Base-by-base conservation (phyloP, 2,888 invertebrate species). In the Hydroisotoma schaefferi region DNA sequence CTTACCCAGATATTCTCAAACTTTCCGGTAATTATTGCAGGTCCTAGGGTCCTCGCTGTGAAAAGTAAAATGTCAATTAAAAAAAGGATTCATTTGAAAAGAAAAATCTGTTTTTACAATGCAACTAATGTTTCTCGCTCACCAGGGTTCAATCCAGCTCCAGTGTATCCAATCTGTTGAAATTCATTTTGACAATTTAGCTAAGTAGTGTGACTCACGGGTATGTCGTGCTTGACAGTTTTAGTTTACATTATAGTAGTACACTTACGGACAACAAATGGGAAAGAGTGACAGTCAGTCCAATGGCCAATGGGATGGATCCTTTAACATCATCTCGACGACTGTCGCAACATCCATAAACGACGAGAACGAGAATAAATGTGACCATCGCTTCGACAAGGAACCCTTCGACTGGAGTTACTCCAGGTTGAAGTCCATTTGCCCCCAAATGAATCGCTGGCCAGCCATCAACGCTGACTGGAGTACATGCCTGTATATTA, bases 241-340 rank as follows among this genome's bases (percentile, higher is more conserved):
- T n/a, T n/a, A n/a, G 23, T 22, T 37, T 38, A 20, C 26, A n/a
- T 23, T 25, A n/a, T 51, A 23, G 27, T 37, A 82, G 88, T 77
- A 94, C 92, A 40, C 40, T 40, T 15, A 40, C 40, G 12, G 88
- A 87, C 55, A 88, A 85, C 73, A 94, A 80, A 77, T 94, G 94
- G 2, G 91, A 88, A 65, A 91, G 80, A 0, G 88, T 85, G 48
- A 94, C 90, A 0, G 93, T 84, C 71, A 94, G 81, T 0, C 94
- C 94, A 74, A 95, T 94, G 58, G 91, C 87, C 53, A 94, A 80
- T 0, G 94, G 89, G 0, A 88, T 90, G 1, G 88, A 85, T 27
- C 86, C 83, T 57, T 70, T 70, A 8, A 71, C 66, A 49, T 71
- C 71, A 61, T 71, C 69, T 26, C 71, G 57, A 15, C 68, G 68